These are phyloP conservation scores for Columba livia DNA, from an alignment of 2,113 vertebrate species.

Conservation along the genomic window DNA sequence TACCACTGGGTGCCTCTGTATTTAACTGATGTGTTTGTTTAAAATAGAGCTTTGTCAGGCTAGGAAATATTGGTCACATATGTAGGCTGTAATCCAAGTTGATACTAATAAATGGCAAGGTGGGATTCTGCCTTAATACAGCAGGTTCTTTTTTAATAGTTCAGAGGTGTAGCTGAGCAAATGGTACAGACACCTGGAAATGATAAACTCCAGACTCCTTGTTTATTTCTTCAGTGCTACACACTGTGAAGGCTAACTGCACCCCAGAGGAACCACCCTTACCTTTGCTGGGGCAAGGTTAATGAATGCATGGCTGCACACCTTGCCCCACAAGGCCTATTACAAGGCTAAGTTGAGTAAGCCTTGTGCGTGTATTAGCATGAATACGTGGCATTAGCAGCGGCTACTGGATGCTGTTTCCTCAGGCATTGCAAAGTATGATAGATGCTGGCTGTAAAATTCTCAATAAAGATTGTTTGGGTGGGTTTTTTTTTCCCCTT, in stretches of 20 bases:
- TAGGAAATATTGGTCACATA: not conserved
- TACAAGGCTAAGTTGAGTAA: slow-evolving; percentile 19
- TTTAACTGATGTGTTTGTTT: not conserved
- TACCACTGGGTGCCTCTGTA: not conserved
- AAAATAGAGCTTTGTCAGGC: not conserved
- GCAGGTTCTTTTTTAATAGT: not conserved
- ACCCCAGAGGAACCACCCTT: not conserved
- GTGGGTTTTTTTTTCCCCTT: not conserved
- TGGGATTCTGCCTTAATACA: not conserved
- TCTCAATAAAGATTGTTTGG: not conserved
- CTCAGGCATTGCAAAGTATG: not conserved
- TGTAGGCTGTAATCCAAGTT: not conserved
- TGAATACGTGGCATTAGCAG: slow-evolving; percentile 19
- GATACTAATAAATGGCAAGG: not conserved
- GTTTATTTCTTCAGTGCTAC: not conserved
- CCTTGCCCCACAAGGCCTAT: slow-evolving; percentile 42
- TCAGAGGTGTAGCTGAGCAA: not conserved
- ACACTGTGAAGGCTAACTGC: not conserved
- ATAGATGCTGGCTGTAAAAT: slow-evolving; percentile 14
- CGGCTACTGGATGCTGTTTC: slow-evolving; percentile 8
- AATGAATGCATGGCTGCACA: slow-evolving; percentile 32
- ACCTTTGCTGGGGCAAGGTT: slow-evolving; percentile 2
- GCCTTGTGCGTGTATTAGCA: not conserved
- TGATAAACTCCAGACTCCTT: not conserved
- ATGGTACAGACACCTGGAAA: not conserved